Evolutionary conservation across 2,888 invertebrate species (phyloP), one percentile per base, ranked within the genome.

Genomic region (Limenitis camilla): DNA sequence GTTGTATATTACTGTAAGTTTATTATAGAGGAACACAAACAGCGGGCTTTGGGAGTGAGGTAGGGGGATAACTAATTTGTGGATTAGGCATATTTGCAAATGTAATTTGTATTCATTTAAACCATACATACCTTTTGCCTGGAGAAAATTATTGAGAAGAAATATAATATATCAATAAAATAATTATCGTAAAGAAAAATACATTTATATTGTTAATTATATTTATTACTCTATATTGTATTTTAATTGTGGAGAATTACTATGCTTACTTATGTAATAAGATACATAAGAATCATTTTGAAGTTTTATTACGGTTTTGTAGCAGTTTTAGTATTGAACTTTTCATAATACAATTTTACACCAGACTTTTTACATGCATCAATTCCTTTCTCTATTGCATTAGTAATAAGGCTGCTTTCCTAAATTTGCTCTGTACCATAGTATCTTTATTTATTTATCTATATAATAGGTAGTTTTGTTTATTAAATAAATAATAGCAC

Each of bases 51-150:
- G 52, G 55, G 44, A 55, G 61, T 55, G 61, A 60, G 61, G 59
- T 56, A 58, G 56, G 56, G 55, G 59, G 59, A 60, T 59, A 61
- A 84, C 84, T 84, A 85, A 86, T 86, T 84, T 84, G 74, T 71
- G 84, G 85, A 87, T 87, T 87, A 86, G 77, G 76, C 76, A 80
- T 78, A 84, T 87, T 86, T 84, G 82, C 82, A 81, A 86, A 84
- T 71, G 82, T 83, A 82, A 85, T 86, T 85, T 85, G 78, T 84
- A 83, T 84, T 81, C 81, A 83, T 83, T 82, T 81, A 79, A 78
- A 78, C 76, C 69, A 67, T 60, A 61, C 60, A 61, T 56, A 62
- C 50, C 42, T 49, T 29, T 46, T 32, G 45, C 32, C 40, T 40
- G 32, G 49, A 51, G 49, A 44, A 40, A 47, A 47, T 55, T 50